Conservation (phyloP, 2,888 invertebrate species). For the Ferrisia virgata region DNA sequence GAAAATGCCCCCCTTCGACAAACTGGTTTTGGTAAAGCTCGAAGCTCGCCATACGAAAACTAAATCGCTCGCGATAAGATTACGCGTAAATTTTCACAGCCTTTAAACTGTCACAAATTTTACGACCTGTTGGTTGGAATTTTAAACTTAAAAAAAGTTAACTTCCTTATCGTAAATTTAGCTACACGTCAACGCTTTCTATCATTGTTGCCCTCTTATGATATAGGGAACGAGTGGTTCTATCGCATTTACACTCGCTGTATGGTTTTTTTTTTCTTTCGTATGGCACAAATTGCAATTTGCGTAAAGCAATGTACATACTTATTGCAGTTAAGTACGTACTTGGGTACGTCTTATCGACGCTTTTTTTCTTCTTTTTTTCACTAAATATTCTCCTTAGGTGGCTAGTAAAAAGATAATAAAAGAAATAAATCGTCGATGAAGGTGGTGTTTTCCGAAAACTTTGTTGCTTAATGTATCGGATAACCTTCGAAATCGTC, state of each 20-base stretch:
- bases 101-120: background rate
- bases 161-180: background rate
- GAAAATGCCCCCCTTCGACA: background rate
- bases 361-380: background rate
- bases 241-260: background rate
- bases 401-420: background rate
- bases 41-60: background rate
- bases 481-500: background rate
- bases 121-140: background rate
- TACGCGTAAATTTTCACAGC: background rate
- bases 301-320: background rate
- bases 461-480: background rate
- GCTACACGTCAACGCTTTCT: conserved; percentile 7
- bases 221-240: background rate
- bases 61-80: background rate
- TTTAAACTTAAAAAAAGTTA: background rate
- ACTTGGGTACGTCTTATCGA: background rate
- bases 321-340: background rate
- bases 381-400: background rate
- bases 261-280: background rate
- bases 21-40: background rate
- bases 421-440: background rate
- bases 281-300: background rate
- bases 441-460: background rate
- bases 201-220: background rate